Evolutionary conservation across 35 echinoderm and acorn worm species (phyloP), one percentile per base, ranked within the genome.

Genomic region (Amphiura filiformis): DNA sequence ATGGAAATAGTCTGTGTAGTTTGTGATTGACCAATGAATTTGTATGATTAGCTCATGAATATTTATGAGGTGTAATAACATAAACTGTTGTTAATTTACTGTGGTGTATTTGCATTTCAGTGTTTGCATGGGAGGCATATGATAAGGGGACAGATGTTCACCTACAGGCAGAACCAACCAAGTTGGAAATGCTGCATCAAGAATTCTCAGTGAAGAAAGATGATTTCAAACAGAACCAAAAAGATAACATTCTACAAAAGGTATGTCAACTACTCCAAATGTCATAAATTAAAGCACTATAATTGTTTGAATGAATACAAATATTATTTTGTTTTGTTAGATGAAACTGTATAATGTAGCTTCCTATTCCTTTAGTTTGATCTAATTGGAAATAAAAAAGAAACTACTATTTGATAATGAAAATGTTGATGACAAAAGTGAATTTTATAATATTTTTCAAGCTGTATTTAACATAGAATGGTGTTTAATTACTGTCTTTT

Each of bases 71-170:
- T n/a, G n/a, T n/a, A n/a, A n/a, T n/a, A n/a, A n/a, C n/a, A n/a
- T n/a, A n/a, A n/a, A n/a, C n/a, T n/a, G n/a, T n/a, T n/a, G n/a
- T n/a, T n/a, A n/a, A n/a, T n/a, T n/a, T n/a, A n/a, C n/a, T n/a
- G n/a, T n/a, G n/a, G n/a, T n/a, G n/a, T n/a, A n/a, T n/a, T 83
- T 42, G 34, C 33, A 36, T 36, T 49, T 64, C 70, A 98, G 95
- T 94, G 80, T 98, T 98, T 98, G 95, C 95, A 13, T 98, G 95
- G 95, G 95, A 98, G 39, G 95, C 95, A 31, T 88, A 77, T 30
- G 87, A 93, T 18, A 88, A 88, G 38, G 95, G 95, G 32, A 98
- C 95, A 4, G 95, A 98, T 90, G 90, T 98, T 17, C 95, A 98
- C 65, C 87, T 98, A 0, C 95, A 98, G 86, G 95, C 95, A 0